Percentiles rank a stretch among this genome's conserved stretches.
Conservation (phyloP, 2,113 vertebrate genomes). For the Scopus umbretta region DNA sequence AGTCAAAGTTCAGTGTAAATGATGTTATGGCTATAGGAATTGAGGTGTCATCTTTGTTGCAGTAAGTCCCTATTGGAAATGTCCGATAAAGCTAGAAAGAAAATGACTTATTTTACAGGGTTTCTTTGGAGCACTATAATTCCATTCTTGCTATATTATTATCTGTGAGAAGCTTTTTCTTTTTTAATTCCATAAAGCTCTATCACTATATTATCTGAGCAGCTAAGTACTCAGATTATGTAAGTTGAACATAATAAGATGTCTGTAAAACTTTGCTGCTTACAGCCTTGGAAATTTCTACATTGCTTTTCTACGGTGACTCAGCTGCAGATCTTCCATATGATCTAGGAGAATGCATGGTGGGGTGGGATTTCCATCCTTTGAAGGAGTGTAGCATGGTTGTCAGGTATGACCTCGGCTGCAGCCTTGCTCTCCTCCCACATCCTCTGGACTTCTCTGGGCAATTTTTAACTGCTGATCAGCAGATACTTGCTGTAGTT, state of each 20-base stretch:
- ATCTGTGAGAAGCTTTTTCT: not conserved
- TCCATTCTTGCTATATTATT: not conserved
- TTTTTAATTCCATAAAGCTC: not conserved
- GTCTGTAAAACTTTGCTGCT: conserved; percentile 5
- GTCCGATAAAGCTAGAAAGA: not conserved
- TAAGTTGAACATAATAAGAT: conserved; percentile 40
- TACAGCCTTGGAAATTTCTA: conserved; percentile 16
- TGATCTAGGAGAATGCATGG: not conserved
- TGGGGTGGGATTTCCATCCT: not conserved
- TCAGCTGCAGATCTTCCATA: not conserved
- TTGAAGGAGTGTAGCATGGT: not conserved
- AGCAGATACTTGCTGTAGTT: not conserved
- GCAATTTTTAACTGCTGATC: not conserved
- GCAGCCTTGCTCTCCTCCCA: not conserved
- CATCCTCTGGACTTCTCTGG: not conserved
- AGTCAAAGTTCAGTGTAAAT: not conserved
- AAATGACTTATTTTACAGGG: not conserved
- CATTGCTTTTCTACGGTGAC: not conserved
- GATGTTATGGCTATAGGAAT: not conserved
- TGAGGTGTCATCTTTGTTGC: not conserved
- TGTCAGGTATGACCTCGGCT: not conserved
- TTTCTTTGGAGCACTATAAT: not conserved
- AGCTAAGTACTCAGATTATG: conserved; percentile 15
- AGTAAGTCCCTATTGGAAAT: not conserved
- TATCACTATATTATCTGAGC: conserved; percentile 38